phyloP scores from a whole-genome alignment of 2,113 vertebrate species.

The Ophthalmolycus amberensis region DNA sequence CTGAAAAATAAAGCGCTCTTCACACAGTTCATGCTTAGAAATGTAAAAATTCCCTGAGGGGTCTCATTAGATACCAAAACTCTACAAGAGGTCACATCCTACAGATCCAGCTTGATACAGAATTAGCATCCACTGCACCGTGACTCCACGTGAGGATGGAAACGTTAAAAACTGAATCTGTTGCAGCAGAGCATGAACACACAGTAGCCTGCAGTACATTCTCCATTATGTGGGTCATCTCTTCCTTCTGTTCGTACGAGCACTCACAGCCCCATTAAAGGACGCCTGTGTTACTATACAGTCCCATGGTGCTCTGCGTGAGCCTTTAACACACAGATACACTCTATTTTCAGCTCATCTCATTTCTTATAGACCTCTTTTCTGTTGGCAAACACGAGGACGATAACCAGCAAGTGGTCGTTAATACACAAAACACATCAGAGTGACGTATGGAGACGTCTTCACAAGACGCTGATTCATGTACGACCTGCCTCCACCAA shows the following conservation, averaged over 20 bases:
- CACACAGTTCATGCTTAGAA: not conserved
- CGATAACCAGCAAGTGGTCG: not conserved
- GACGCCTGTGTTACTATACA: not conserved
- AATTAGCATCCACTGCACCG: not conserved
- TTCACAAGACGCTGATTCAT: not conserved
- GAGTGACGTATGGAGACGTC: not conserved
- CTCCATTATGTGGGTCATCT: constrained; percentile 47
- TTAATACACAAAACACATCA: not conserved
- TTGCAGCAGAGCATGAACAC: constrained; percentile 26
- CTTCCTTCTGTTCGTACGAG: constrained; percentile 25
- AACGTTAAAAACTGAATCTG: constrained; percentile 16
- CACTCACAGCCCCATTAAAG: constrained; percentile 10
- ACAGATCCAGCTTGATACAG: not conserved
- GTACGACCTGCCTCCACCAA: not conserved
- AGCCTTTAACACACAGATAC: constrained; percentile 2
- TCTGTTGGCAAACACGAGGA: not conserved
- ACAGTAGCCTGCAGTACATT: constrained; percentile 29
- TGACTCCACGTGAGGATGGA: not conserved
- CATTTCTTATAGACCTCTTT: not conserved
- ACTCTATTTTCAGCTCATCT: not conserved
- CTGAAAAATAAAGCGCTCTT: not conserved
- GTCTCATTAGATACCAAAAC: not conserved
- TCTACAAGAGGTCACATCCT: not conserved
- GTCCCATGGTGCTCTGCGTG: constrained; percentile 8
- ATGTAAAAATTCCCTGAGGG: not conserved